Percentiles rank a stretch among this genome's conserved stretches.
Evolutionary conservation across 1,140 invertebrate genomes (phyloP).

Genomic region (Prorops nasuta): DNA sequence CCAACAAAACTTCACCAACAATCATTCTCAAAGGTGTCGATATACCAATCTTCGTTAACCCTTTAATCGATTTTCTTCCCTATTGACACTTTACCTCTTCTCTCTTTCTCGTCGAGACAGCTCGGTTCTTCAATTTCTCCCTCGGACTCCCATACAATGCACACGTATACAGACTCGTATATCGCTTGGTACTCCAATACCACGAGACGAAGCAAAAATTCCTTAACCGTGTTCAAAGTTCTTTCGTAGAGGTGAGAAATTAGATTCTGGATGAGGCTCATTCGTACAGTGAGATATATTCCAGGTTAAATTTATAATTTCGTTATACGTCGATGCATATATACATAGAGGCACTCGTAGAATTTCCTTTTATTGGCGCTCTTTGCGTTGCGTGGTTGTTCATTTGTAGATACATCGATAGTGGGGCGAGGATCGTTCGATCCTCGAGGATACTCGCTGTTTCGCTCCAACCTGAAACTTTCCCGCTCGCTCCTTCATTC

Average conservation of each 20-base stretch:
- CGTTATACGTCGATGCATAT: neutral
- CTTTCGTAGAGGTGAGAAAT: neutral
- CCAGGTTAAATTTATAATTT: neutral
- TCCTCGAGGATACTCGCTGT: neutral
- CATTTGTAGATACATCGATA: neutral
- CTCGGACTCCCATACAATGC: no score
- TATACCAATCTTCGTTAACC: no score
- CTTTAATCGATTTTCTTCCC: no score
- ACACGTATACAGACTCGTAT: no score
- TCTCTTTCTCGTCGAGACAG: no score
- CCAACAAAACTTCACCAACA: no score
- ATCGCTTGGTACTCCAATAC: no score
- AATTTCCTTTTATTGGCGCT: neutral
- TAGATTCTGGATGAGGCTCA: neutral
- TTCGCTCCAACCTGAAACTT: neutral
- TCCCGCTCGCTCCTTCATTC: constrained; percentile 12
- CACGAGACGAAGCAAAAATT: no score
- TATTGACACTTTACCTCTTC: no score
- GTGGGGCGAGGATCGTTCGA: neutral
- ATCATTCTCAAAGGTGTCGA: no score
- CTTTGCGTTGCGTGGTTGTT: neutral
- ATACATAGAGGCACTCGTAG: neutral
- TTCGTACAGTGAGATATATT: neutral
- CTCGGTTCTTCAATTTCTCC: no score
- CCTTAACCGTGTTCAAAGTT: no score